A percentile compares a stretch with the other conserved stretches of the same genome.
Evolutionary conservation across 2,797 vertebrate species (phyloP).

Genomic region (Astyanax mexicanus): DNA sequence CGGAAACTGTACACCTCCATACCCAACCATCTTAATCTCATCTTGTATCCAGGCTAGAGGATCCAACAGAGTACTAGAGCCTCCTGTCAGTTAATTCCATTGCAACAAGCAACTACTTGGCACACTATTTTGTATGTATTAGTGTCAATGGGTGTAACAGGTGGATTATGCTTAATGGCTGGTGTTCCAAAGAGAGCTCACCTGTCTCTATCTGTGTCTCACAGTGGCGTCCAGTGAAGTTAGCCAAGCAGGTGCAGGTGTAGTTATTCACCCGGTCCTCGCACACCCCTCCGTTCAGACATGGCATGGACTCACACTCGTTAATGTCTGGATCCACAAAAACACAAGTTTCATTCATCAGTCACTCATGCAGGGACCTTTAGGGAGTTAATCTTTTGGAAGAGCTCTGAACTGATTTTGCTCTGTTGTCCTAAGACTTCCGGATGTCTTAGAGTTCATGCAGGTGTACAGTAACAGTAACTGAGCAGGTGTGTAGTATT

Average conservation of each 20-base stretch:
- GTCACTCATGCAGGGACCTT: neutral
- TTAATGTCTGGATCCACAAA: slow-evolving; percentile 80
- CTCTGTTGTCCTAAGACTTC: slow-evolving; percentile 43
- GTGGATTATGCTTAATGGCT: slow-evolving; percentile 37
- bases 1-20: too few relatives aligned
- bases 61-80: too few relatives aligned
- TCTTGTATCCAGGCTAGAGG: too few relatives aligned
- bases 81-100: too few relatives aligned
- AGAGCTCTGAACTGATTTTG: slow-evolving; percentile 46
- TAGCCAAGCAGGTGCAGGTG: slow-evolving; percentile 83
- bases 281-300: slow-evolving; percentile 89
- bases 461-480: slow-evolving; percentile 68
- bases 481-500: slow-evolving; percentile 75
- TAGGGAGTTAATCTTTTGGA: slow-evolving; percentile 38
- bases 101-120: too few relatives aligned
- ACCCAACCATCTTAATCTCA: too few relatives aligned
- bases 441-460: slow-evolving; percentile 58
- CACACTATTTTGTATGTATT: too few relatives aligned
- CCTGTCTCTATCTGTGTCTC: slow-evolving; percentile 86
- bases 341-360: slow-evolving; percentile 39
- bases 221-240: slow-evolving; percentile 86
- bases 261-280: slow-evolving; percentile 82
- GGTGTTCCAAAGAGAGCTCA: slow-evolving; percentile 63
- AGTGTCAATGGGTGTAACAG: too few relatives aligned
- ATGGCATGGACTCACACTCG: slow-evolving; percentile 86